phyloP scores from a whole-genome alignment of 2,113 vertebrate genomes.

The Labeo rohita region DNA sequence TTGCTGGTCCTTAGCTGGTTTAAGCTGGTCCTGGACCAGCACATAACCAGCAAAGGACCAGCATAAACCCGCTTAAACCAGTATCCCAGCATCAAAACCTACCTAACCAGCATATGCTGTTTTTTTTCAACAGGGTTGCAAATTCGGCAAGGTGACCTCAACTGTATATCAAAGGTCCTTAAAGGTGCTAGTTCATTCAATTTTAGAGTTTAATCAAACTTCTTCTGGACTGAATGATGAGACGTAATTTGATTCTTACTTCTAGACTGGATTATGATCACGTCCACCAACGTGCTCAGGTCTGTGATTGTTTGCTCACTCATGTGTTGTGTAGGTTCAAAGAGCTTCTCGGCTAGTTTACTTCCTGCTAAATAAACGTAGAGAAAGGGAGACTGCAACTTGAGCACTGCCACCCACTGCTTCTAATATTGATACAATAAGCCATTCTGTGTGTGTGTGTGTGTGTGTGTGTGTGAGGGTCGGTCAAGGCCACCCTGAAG shows the following conservation, averaged over 20 bases:
- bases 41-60: too few relatives aligned
- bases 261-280: slow-evolving; percentile 5
- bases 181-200: neutral
- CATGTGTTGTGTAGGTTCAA: slow-evolving; percentile 13
- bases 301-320: neutral
- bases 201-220: neutral
- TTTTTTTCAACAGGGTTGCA: too few relatives aligned
- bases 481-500: slow-evolving; percentile 45
- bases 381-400: neutral
- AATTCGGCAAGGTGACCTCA: too few relatives aligned
- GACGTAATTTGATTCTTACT: neutral
- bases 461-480: slow-evolving; percentile 1
- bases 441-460: slow-evolving; percentile 10
- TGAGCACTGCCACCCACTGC: slow-evolving; percentile 34
- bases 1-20: too few relatives aligned
- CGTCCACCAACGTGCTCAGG: neutral
- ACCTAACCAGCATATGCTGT: too few relatives aligned
- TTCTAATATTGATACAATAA: slow-evolving; percentile 21
- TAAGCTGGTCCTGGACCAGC: too few relatives aligned
- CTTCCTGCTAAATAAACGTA: slow-evolving; percentile 27
- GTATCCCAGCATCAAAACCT: too few relatives aligned
- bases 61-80: too few relatives aligned
- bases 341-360: neutral
- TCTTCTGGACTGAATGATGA: neutral
- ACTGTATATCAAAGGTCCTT: too few relatives aligned